These are phyloP conservation scores for Andrena marginata DNA, from an alignment of 2,888 invertebrate species.

Conservation along the genomic window DNA sequence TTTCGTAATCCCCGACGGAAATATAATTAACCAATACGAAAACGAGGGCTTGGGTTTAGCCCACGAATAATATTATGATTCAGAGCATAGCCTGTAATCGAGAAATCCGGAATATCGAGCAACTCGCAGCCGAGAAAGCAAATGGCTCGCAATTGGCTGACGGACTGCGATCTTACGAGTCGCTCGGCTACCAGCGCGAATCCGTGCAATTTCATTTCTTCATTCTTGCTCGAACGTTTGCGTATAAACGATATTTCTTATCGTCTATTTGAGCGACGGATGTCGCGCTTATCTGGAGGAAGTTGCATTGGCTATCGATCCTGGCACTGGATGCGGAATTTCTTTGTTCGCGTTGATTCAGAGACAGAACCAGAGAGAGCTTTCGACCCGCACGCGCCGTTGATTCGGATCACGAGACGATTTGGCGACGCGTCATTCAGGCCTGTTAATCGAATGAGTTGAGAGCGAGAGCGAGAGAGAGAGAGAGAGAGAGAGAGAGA, in stretches of 20 bases:
- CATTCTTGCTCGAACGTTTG: background rate
- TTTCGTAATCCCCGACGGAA: background rate
- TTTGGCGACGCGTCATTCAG: constrained; percentile 28
- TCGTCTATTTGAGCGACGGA: background rate
- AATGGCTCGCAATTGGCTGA: constrained; percentile 17
- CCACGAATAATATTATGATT: background rate
- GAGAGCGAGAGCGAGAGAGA: background rate
- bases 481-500: background rate
- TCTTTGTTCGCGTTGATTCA: constrained; percentile 33
- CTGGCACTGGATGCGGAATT: background rate
- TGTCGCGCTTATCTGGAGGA: background rate
- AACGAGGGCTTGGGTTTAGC: background rate
- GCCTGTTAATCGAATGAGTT: constrained; percentile 28
- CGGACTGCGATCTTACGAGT: background rate
- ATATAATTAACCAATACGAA: background rate
- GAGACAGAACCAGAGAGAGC: background rate
- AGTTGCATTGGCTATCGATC: background rate
- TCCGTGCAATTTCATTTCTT: background rate
- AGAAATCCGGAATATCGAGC: constrained; percentile 41
- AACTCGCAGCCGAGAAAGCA: constrained; percentile 23
- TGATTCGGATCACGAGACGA: constrained; percentile 17
- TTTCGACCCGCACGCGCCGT: constrained; percentile 17
- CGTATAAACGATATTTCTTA: background rate
- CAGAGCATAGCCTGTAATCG: constrained; percentile 18
- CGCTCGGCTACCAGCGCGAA: background rate